These are phyloP conservation scores for Tympanuchus pallidicinctus DNA, from an alignment of 2,113 vertebrate genomes.

Conservation along the genomic window DNA sequence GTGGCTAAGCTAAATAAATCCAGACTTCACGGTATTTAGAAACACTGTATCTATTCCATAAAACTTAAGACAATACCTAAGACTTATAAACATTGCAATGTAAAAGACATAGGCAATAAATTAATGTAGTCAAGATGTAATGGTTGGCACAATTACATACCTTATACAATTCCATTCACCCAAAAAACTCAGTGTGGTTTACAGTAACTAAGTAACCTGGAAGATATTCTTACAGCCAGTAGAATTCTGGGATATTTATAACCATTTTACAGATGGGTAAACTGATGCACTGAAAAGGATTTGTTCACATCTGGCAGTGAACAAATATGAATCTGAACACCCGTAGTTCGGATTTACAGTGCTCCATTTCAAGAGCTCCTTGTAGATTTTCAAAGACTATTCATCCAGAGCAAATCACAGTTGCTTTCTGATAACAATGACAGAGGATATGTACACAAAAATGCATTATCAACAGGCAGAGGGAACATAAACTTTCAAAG, in stretches of 20 bases:
- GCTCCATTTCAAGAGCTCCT: not conserved
- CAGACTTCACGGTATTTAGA: not conserved
- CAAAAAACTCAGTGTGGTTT: not conserved
- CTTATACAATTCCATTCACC: not conserved
- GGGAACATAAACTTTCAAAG: not conserved
- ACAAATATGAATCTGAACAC: not conserved
- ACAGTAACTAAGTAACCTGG: not conserved
- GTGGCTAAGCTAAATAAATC: not conserved
- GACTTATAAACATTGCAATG: not conserved
- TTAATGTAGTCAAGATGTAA: not conserved
- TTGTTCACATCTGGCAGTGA: not conserved
- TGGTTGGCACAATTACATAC: not conserved
- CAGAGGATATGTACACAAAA: not conserved
- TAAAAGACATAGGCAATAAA: not conserved
- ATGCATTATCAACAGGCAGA: not conserved
- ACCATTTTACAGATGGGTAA: not conserved
- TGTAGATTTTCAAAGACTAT: not conserved
- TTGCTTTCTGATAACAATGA: not conserved
- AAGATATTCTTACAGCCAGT: not conserved
- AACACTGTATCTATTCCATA: not conserved
- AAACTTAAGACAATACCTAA: not conserved
- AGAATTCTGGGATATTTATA: not conserved
- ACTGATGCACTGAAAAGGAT: not conserved
- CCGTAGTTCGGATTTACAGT: not conserved
- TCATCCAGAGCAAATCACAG: not conserved